Conservation (phyloP, 2,888 invertebrate genomes). For the Heliconius aoede region DNA sequence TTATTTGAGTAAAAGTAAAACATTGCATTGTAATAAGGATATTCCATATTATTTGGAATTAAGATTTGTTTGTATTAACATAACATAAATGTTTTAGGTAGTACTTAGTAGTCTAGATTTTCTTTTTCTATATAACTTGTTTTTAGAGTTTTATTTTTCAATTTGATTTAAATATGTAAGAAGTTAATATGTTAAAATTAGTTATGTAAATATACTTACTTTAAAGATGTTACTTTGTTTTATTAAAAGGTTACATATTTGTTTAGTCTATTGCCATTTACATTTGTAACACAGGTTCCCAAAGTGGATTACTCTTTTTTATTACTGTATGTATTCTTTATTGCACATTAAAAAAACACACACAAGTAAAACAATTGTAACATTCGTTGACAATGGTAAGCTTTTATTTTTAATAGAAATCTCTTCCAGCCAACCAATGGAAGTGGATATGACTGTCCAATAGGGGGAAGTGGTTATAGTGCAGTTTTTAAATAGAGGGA, state of each 20-base stretch:
- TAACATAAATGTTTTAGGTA: background rate
- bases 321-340: background rate
- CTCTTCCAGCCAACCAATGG: no score
- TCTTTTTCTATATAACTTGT: background rate
- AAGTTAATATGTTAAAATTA: background rate
- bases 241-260: background rate
- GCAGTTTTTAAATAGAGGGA: no score
- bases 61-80: background rate
- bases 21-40: no score
- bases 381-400: no score
- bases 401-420: no score
- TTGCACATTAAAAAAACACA: no score
- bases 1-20: conserved; percentile 26
- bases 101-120: no score
- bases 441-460: no score
- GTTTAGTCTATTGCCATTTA: background rate
- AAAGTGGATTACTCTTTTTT: background rate
- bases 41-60: background rate
- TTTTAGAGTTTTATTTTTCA: background rate
- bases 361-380: no score
- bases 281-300: conserved; percentile 12
- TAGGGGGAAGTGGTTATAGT: no score
- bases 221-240: background rate
- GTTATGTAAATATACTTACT: background rate
- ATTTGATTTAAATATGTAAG: background rate